Conservation (phyloP, 1,140 invertebrate species). For the Phocides pigmalion region DNA sequence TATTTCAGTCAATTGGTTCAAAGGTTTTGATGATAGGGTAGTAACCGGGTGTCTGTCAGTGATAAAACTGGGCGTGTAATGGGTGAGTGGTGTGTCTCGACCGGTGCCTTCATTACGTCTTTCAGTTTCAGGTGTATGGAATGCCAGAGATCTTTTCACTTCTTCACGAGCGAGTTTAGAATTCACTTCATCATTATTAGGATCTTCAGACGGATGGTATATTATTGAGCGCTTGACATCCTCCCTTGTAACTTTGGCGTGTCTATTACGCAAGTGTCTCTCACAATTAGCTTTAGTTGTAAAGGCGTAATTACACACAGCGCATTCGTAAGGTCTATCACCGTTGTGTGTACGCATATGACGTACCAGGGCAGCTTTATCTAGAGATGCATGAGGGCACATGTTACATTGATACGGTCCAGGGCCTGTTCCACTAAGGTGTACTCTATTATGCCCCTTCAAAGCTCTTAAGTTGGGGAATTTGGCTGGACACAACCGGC, state of each 20-base stretch:
- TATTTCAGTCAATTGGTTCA: constrained; percentile 47
- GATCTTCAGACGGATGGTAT: constrained; percentile 93
- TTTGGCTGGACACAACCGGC: constrained; percentile 91
- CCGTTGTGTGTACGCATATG: constrained; percentile 97
- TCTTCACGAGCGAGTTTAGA: constrained; percentile 83
- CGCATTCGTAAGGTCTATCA: constrained; percentile 96
- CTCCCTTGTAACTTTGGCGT: constrained; percentile 92
- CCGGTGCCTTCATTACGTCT: constrained; percentile 67
- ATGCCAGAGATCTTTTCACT: constrained; percentile 76
- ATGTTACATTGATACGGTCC: constrained; percentile 95
- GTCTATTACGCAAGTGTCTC: constrained; percentile 94
- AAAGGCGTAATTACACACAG: constrained; percentile 97
- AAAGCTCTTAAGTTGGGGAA: constrained; percentile 95
- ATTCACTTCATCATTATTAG: constrained; percentile 88
- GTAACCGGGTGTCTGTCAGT: constrained; percentile 70
- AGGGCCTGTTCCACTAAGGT: constrained; percentile 87
- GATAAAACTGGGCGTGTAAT: constrained; percentile 75
- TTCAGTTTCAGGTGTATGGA: constrained; percentile 71
- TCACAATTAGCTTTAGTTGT: constrained; percentile 97
- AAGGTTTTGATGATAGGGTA: constrained; percentile 53
- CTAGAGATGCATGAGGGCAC: constrained; percentile 94
- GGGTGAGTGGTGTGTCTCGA: constrained; percentile 77
- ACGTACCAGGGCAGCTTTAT: constrained; percentile 94
- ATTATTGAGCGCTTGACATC: constrained; percentile 94
- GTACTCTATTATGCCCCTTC: constrained; percentile 94